Evolutionary conservation across 2,888 invertebrate species (phyloP), one percentile per base, ranked within the genome.

Genomic region (Cephalotes varians): DNA sequence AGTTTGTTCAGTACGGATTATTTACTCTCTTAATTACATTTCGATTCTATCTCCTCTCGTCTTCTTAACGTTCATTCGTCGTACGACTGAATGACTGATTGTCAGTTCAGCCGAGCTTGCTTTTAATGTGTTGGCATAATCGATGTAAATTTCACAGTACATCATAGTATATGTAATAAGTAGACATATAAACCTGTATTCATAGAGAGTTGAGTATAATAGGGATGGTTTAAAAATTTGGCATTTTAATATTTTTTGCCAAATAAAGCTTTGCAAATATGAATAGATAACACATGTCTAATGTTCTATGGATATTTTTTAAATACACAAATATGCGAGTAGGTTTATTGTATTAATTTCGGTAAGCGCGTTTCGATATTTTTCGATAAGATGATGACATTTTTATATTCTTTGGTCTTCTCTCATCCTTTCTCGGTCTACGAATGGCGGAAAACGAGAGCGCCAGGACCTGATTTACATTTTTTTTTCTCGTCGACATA

Each of bases 11-110:
- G 86, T 90, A 91, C 91, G 91, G 92, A 93, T 93, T 94, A 93
- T 94, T 94, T 94, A 91, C 93, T 88, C 91, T 91, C 90, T 93
- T 94, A 93, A 94, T 94, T 94, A 93, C 93, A 94, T 94, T 93
- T 93, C 92, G 90, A 91, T 90, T 89, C 91, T 84, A 85, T 83
- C 84, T 86, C 76, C 60, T 60, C 85, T 85, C 82, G 34, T 47
- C 44, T 69, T 60, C 56, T 79, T 60, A 9, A 58, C 18, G 71
- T 58, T 58, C 49, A 44, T 77, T 67, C 64, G 34, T 62, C 54
- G 28, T 60, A 65, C 58, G 71, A 60, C 28, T 40, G 80, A 85
- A 82, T 49, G 81, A 77, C 73, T 81, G 81, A 87, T 84, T 73
- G 58, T 72, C 79, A 80, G 76, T 67, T 77, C 40, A 28, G 10